Conservation (phyloP, 2,797 vertebrate species). For the Perdix hodgsoniae region DNA sequence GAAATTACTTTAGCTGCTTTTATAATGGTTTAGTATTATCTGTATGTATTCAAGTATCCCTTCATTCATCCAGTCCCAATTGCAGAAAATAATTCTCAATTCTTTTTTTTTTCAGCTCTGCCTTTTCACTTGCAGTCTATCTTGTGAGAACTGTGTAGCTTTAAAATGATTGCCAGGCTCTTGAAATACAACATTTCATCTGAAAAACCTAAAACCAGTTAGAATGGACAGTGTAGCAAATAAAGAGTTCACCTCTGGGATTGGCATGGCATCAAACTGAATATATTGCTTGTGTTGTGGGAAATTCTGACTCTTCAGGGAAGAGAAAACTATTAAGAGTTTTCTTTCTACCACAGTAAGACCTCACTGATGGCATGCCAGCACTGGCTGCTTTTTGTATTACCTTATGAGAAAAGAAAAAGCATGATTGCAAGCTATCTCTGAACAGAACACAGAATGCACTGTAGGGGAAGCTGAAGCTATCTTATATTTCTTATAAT, state of each 20-base stretch:
- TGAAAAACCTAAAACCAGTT: not conserved
- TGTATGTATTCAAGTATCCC: not conserved
- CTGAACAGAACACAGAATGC: not conserved
- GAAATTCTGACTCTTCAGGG: conserved; percentile 6
- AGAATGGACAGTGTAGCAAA: not conserved
- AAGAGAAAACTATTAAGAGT: not conserved
- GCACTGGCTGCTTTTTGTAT: conserved; percentile 24
- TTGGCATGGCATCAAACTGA: not conserved
- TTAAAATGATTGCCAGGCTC: conserved; percentile 10
- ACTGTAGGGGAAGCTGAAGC: not conserved
- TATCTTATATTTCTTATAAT: conserved; percentile 29
- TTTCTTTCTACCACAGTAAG: conserved; percentile 25
- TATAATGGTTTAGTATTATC: not conserved
- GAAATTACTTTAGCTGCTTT: not conserved
- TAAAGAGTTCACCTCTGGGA: not conserved
- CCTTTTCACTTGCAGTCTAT: not conserved
- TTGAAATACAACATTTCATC: conserved; percentile 16
- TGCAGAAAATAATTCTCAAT: not conserved
- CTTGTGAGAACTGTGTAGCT: not conserved
- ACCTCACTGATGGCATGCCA: not conserved
- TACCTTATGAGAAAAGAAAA: not conserved
- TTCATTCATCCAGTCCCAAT: not conserved
- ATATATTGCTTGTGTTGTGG: not conserved
- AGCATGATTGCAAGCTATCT: not conserved
- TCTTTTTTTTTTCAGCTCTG: not conserved